A percentile compares a stretch with the other conserved stretches of the same genome.
Conservation (phyloP, 2,888 invertebrate genomes). For the Drosophila neotestacea region DNA sequence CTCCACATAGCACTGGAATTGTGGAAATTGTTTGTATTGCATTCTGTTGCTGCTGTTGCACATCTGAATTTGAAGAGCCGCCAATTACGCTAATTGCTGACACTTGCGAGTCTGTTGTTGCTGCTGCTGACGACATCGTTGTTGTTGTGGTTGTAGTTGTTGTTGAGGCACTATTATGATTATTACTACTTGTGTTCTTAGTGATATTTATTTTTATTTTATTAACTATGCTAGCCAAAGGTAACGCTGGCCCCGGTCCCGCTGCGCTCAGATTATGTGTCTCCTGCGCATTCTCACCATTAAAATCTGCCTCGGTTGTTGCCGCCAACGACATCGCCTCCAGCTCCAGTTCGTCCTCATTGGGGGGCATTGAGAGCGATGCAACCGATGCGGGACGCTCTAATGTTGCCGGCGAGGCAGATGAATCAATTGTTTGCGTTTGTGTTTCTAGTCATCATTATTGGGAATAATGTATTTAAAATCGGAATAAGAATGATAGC, state of each 20-base stretch:
- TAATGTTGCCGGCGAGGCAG: slow-evolving; percentile 73
- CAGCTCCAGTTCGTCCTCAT: slow-evolving; percentile 56
- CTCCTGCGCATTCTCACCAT: slow-evolving; percentile 88
- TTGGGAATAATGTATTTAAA: not conserved
- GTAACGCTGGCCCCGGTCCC: slow-evolving; percentile 84
- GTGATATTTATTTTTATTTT: slow-evolving; percentile 94
- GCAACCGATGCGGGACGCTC: slow-evolving; percentile 86
- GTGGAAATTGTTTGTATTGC: slow-evolving; percentile 82
- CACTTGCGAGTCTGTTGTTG: slow-evolving; percentile 58
- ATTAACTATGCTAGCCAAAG: slow-evolving; percentile 85
- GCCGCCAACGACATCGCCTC: slow-evolving; percentile 25
- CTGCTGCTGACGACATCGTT: slow-evolving; percentile 39
- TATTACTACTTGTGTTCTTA: slow-evolving; percentile 87
- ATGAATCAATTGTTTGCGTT: slow-evolving; percentile 81
- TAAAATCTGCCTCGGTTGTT: slow-evolving; percentile 80
- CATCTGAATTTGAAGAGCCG: slow-evolving; percentile 44
- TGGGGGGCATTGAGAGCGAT: slow-evolving; percentile 61
- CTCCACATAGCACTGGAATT: slow-evolving; percentile 84
- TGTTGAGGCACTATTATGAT: slow-evolving; percentile 77
- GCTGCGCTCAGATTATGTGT: slow-evolving; percentile 85
- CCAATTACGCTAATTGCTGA: slow-evolving; percentile 74
- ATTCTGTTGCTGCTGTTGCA: slow-evolving; percentile 59
- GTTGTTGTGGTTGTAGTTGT: slow-evolving; percentile 45
- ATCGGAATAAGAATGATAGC: not conserved
- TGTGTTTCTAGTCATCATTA: slow-evolving; percentile 72